Conservation (phyloP, 1,140 invertebrate species). For the Lutraria rhynchaena region DNA sequence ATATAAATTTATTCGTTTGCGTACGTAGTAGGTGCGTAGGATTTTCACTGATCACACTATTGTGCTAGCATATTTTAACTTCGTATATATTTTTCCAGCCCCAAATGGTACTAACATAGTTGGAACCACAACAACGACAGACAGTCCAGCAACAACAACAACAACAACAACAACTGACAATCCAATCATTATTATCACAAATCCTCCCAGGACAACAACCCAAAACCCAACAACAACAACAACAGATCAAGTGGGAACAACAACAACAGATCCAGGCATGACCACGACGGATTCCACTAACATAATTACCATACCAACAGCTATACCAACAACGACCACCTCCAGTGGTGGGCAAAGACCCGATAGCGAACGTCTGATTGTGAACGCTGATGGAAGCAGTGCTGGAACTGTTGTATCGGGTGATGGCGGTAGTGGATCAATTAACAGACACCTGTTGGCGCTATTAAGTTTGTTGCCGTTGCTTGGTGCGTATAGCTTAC, state of each 20-base stretch:
- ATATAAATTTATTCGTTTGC: too few relatives aligned
- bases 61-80: too few relatives aligned
- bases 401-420: background rate
- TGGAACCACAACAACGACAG: background rate
- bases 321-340: background rate
- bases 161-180: background rate
- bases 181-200: background rate
- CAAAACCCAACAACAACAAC: background rate
- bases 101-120: background rate
- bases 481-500: slow-evolving; percentile 10
- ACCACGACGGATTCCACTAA: background rate
- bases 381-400: background rate
- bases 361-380: background rate
- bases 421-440: background rate
- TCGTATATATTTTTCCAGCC: background rate
- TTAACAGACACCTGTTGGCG: slow-evolving; percentile 14
- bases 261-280: background rate
- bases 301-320: background rate
- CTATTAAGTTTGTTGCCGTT: slow-evolving; percentile 34
- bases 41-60: too few relatives aligned
- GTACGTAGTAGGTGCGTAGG: too few relatives aligned
- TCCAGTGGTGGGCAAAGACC: background rate
- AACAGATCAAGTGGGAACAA: background rate
- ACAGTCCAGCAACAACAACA: background rate
- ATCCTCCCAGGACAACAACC: background rate